Base-by-base conservation (phyloP, 2,888 invertebrate species). In the Acrobasis consociella region DNA sequence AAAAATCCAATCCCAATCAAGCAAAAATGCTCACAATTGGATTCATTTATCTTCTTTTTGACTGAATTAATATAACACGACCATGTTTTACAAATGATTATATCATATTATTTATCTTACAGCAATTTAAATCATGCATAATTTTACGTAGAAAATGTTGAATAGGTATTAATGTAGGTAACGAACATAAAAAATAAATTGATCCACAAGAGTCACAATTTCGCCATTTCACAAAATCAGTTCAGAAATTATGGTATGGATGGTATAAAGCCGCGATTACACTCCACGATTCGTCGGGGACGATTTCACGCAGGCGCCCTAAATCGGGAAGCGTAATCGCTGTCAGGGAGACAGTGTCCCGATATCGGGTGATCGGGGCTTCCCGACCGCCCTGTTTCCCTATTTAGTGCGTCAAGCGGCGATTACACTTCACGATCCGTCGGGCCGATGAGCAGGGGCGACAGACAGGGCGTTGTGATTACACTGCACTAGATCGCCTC, bases 181-280 rank as follows among this genome's bases (percentile, higher is more conserved):
- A 46, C 69, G 80, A 77, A 80, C 73, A 73, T 76, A 77, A 78
- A 78, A 75, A 84, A 80, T 82, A 83, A 75, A 83, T 80, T 83
- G 78, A 83, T 82, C 80, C 75, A 75, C 76, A 82, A 81, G 80
- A 85, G 76, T 80, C 83, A 86, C 86, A 84, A 86, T 85, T 85
- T 90, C 90, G 91, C 91, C 91, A 91, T 91, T 90, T 86, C 88
- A 85, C 82, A 84, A 83, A 81, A 83, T 73, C 75, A 55, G 75
- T 77, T 77, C 70, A 69, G 73, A 75, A 80, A 76, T 31, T 31
- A n/a, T n/a, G n/a, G n/a, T n/a, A n/a, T n/a, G n/a, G n/a, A n/a
- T n/a, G n/a, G n/a, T n/a, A n/a, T n/a, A n/a, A n/a, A n/a, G n/a
- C n/a, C n/a, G n/a, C n/a, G n/a, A n/a, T n/a, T n/a, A n/a, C n/a